Base-by-base conservation (phyloP, 1,140 invertebrate genomes). In the Achatina immaculata region DNA sequence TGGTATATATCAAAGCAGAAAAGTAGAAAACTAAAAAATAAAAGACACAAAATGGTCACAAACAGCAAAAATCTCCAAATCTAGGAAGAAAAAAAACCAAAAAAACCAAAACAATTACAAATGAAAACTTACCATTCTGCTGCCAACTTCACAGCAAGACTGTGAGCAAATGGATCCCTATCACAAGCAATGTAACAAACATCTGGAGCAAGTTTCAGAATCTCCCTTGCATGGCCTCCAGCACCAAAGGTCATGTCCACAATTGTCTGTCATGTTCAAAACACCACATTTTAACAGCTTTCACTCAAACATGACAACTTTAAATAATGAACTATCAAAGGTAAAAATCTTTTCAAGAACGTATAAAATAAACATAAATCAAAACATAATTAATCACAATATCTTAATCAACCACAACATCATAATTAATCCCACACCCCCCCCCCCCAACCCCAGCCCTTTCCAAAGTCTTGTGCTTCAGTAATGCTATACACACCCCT, bases 161-260 rank as follows among this genome's bases (percentile, higher is more conserved):
- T 89, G 91, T 94, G 92, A 38, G 96, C 95, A 58, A 93, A 72
- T 11, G 96, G 96, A 92, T 99, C 97, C 90, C 97, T 93, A 90
- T 99, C 97, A 82, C 98, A 91, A n/a, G 95, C 95, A 86, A 95
- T 94, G 24, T 98, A 90, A 84, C 91, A 93, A 14, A 94, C 88
- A 86, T 92, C 87, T 14, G 92, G 91, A 51, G 91, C 86, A 43
- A 88, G 82, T 85, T 94, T 88, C 77, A 96, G 89, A 81, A 96
- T 92, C n/a, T 90, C 88, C 85, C 85, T 91, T 90, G 83, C 95
- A 90, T 98, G 97, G n/a, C 97, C 97, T 38, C 97, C 97, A 78
- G 95, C 95, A 62, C 97, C 97, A 93, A 98, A 98, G 40, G 97
- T 99, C 90, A 91, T 90, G 79, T 92, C 91, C 72, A 91, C 43